These are phyloP conservation scores for Eilema depressum DNA, from an alignment of 2,888 invertebrate species.

Conservation along the genomic window DNA sequence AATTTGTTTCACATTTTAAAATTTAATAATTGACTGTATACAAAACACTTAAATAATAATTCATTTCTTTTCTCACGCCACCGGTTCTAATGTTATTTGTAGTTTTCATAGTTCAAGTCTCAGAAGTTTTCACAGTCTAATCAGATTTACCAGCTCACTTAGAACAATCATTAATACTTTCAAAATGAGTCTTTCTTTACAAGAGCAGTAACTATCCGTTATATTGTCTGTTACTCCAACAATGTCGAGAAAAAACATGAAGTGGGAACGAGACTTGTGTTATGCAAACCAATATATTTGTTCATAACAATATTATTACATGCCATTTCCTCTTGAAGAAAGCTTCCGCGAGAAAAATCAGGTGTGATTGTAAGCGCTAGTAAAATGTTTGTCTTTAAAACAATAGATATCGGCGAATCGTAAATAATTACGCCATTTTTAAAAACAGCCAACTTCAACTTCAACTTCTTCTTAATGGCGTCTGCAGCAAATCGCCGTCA, in stretches of 20 bases:
- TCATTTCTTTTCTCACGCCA: background rate
- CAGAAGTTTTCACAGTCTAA: background rate
- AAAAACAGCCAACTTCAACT: too few species aligned
- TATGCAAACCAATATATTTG: background rate
- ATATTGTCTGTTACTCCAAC: background rate
- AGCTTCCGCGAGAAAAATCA: constrained; percentile 4
- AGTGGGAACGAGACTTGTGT: background rate
- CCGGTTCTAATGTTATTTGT: background rate
- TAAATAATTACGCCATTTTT: too few species aligned
- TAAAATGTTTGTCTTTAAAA: background rate
- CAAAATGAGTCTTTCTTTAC: background rate
- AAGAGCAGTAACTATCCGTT: background rate
- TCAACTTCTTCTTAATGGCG: too few species aligned
- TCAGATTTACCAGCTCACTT: background rate
- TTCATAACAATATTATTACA: background rate
- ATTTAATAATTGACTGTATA: too few species aligned
- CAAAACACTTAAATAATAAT: background rate
- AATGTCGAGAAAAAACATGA: background rate
- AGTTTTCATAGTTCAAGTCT: background rate
- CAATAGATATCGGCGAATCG: too few species aligned
- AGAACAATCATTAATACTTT: constrained; percentile 1
- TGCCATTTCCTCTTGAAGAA: background rate
- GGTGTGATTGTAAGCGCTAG: background rate
- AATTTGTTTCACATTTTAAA: too few species aligned
- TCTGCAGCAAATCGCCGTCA: too few species aligned